Evolutionary conservation across 2,797 vertebrate genomes (phyloP), one percentile per base, ranked within the genome.

Genomic region (Pangasius macronema): DNA sequence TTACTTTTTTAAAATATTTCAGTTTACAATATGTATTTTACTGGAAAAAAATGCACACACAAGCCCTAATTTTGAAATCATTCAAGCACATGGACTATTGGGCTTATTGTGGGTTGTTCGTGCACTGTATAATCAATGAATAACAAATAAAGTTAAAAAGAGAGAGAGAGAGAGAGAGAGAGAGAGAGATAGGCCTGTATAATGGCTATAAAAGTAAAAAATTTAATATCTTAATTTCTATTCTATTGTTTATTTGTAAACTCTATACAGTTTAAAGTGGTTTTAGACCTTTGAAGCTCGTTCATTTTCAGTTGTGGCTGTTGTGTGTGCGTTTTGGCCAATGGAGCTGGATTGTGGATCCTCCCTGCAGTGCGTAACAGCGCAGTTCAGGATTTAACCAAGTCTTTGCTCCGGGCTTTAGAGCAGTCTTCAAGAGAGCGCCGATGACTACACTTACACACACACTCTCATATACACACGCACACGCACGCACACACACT

Each of bases 311-410:
- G 63, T 53, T 97, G 97, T 97, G 97, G 96, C 97, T 97, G 95
- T 90, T 93, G 96, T 95, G 93, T 92, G 95, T 92, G 94, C 95
- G 96, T 96, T 95, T 96, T 97, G 97, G 97, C 98, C 98, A 99
- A 98, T 98, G 96, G 97, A 97, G 97, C 97, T 97, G 96, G 97
- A 97, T 98, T 98, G 97, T 97, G 96, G 97, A 97, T 98, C 98
- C 98, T 98, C 97, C 98, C 97, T 96, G 96, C 97, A 97, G 97
- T 98, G 98, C 98, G 98, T 99, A 99, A 98, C 96, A 98, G 98
- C 95, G 96, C 97, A 97, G 96, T 97, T 98, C 97, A 96, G 97
- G 97, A 98, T 98, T 99, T 98, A 99, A 98, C 97, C 98, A 98
- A 97, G 97, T 97, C 97, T 96, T 95, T 97, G 96, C 98, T 97